Base-by-base conservation (phyloP, 2,113 vertebrate genomes). In the Pungitius pungitius region DNA sequence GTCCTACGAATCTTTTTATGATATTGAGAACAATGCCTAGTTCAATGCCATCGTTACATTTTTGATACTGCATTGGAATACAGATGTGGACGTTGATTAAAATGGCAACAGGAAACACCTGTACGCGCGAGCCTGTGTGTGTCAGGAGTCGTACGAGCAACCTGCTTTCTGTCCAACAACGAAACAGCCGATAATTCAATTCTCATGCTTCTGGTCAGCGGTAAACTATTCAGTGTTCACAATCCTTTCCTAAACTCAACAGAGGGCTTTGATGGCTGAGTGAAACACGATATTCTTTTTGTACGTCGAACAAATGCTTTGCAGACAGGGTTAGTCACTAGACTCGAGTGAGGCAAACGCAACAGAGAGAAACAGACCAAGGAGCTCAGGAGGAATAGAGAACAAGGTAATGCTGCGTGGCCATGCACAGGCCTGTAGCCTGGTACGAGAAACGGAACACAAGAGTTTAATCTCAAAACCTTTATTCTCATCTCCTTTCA, bases 401-500 rank as follows among this genome's bases (percentile, higher is more conserved):
- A 70, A 27, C 67, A 47, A 22, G 27, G 52, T 35, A 22, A 20
- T 56, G 57, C 54, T 20, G 60, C 27, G n/a, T 75, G 69, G 70
- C 75, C 39, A 7, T 59, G 66, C 72, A 52, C 56, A 47, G 2
- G 37, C 37, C 60, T 42, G 59, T 4, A 27, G 51, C 77, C 69
- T 5, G 20, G 65, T 54, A 39, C 72, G 62, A 61, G 51, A 75
- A 66, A n/a, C 24, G 30, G 66, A 63, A 73, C 58, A 60, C 58
- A 57, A 75, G 42, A 68, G 75, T 82, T 86, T 86, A 83, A 88
- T 91, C 87, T 83, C 42, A 51, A 72, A 77, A 85, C 71, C 64
- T 88, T 82, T 82, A 70, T 72, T 77, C 77, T 73, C 30, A 8
- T 78, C 61, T 78, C 64, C 66, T 83, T 65, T 69, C 49, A 68